These are phyloP conservation scores for Coremacera marginata DNA, from an alignment of 2,888 invertebrate genomes.

Conservation along the genomic window DNA sequence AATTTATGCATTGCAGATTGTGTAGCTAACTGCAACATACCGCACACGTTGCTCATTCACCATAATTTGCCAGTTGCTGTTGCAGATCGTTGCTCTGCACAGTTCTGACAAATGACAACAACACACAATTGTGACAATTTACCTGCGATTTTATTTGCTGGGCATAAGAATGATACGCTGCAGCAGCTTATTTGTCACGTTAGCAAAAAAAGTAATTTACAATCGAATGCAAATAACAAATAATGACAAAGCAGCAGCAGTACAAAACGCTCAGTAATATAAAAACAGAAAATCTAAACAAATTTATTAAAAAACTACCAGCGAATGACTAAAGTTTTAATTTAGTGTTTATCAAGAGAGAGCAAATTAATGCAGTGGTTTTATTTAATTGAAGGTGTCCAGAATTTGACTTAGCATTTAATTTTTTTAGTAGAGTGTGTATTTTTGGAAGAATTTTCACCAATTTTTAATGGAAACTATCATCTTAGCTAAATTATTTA, in stretches of 20 bases:
- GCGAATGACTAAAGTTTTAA: too few relatives aligned
- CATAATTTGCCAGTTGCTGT: slow-evolving; percentile 7
- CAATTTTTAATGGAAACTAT: too few relatives aligned
- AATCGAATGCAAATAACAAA: slow-evolving; percentile 37
- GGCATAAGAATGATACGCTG: slow-evolving; percentile 16
- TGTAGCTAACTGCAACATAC: not conserved
- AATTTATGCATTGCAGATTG: not conserved
- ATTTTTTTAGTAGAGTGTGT: too few relatives aligned
- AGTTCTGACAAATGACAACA: slow-evolving; percentile 66
- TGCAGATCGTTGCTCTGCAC: not conserved
- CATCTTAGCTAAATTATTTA: too few relatives aligned
- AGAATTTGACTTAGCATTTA: too few relatives aligned
- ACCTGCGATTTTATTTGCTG: slow-evolving; percentile 57
- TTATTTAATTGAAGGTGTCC: too few relatives aligned
- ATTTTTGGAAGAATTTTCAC: too few relatives aligned
- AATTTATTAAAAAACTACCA: too few relatives aligned
- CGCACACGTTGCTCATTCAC: slow-evolving; percentile 18
- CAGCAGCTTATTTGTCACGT: slow-evolving; percentile 58
- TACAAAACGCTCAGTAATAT: not conserved
- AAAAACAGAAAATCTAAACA: too few relatives aligned
- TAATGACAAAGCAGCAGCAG: not conserved
- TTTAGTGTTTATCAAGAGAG: too few relatives aligned
- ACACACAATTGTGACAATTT: slow-evolving; percentile 69
- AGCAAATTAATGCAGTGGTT: too few relatives aligned
- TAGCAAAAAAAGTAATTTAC: slow-evolving; percentile 58